Evolutionary conservation across 2,113 vertebrate genomes (phyloP).

Genomic region (Bombycilla garrulus): DNA sequence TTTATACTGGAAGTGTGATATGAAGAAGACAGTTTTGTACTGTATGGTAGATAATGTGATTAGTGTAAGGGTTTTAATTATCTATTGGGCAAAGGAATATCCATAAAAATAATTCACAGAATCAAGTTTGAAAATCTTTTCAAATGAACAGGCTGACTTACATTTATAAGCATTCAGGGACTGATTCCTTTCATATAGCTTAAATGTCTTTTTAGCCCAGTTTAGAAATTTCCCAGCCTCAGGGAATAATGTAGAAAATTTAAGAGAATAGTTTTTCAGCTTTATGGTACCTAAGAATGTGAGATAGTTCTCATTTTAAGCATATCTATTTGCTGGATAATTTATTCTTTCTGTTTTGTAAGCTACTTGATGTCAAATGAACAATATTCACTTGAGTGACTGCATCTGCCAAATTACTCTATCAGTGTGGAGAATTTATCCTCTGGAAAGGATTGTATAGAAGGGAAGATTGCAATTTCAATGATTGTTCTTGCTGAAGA

Average conservation of each 20-base stretch:
- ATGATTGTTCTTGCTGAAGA: background rate
- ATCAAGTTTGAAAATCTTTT: background rate
- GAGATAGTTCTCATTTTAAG: background rate
- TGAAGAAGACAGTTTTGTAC: background rate
- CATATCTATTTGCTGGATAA: background rate
- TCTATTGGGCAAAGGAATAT: background rate
- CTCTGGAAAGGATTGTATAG: background rate
- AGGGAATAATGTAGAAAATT: background rate
- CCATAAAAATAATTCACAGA: background rate
- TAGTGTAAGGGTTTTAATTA: background rate
- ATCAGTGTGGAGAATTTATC: background rate
- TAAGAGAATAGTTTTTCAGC: background rate
- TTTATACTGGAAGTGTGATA: background rate
- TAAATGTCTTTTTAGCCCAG: background rate
- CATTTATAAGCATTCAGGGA: background rate
- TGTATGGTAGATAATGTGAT: background rate
- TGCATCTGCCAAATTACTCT: background rate
- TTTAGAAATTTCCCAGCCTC: background rate
- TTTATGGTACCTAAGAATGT: background rate
- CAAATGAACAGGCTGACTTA: background rate
- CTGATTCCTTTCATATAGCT: background rate
- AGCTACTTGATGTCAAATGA: background rate
- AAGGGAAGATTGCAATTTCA: background rate
- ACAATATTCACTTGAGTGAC: background rate
- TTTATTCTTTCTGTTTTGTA: background rate